Base-by-base conservation (phyloP, 2,797 vertebrate genomes). In the Melanotaenia maccullochi region DNA sequence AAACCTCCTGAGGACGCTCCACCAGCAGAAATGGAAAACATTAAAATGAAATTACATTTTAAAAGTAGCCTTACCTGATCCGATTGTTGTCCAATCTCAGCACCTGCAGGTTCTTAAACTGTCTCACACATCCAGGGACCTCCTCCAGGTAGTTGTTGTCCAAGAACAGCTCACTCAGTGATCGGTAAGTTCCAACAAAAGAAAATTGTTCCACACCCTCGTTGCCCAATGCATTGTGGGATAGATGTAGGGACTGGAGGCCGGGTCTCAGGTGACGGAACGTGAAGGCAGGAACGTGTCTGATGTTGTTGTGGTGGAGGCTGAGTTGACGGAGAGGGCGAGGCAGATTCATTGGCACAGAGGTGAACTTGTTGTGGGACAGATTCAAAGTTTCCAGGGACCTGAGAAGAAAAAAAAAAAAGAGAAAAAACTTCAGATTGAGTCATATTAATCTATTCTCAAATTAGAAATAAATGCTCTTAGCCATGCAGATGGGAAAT, bases 61-160 rank as follows among this genome's bases (percentile, higher is more conserved):
- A 52, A 52, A 22, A 55, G 38, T 1, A 9, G 3, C 12, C 47
- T 38, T 82, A 93, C 92, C 95, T 95, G 92, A 96, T 96, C 73
- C 90, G 87, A 81, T 95, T 96, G 89, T 93, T 86, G 78, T 95
- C 95, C 67, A 96, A 92, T 30, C 81, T 86, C 68, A 96, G 86
- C 42, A 90, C 87, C 82, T 93, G 93, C 67, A 96, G 91, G 16
- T 87, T 90, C 68, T 87, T 94, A 76, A 96, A 95, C 85, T 91
- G 88, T 3, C 94, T 88, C 24, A 96, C 78, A 24, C 94, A 92
- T 1, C 25, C 81, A 3, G 96, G 96, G 4, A 97, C 73, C 13
- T 92, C 89, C 47, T 74, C 73, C 30, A 96, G 85, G 51, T 64
- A 81, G 76, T 96, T 95, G 89, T 95, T 87, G 85, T 95, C 94